phyloP scores from a whole-genome alignment of 2,888 invertebrate genomes.

The Drosophila macrospina region DNA sequence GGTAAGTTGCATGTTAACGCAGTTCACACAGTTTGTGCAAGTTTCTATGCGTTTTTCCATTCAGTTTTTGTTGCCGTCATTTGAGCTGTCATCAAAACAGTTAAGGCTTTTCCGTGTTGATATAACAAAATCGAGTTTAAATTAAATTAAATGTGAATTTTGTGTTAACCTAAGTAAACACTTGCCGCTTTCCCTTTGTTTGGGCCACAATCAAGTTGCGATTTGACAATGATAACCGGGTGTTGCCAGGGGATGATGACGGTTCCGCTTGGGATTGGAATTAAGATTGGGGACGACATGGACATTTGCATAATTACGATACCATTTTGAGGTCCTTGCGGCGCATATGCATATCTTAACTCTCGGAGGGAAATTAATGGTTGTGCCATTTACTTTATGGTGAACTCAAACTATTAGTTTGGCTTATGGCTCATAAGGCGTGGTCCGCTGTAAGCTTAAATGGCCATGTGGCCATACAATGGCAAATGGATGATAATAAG shows the following conservation, averaged over 20 bases:
- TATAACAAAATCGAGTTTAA: slow-evolving; percentile 33
- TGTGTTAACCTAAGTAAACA: slow-evolving; percentile 56
- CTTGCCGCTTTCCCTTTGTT: slow-evolving; percentile 30
- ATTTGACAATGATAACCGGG: slow-evolving; percentile 64
- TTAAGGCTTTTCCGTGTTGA: slow-evolving; percentile 31
- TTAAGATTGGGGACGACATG: slow-evolving; percentile 17
- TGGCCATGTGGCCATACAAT: slow-evolving; percentile 42
- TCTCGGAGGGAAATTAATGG: slow-evolving; percentile 55
- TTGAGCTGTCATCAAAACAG: slow-evolving; percentile 16
- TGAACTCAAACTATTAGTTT: slow-evolving; percentile 50
- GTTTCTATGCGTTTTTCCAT: background rate
- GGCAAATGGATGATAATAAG: slow-evolving; percentile 42
- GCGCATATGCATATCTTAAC: slow-evolving; percentile 53
- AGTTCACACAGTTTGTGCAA: slow-evolving; percentile 20
- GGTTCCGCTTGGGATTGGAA: slow-evolving; percentile 30
- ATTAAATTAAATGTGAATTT: slow-evolving; percentile 62
- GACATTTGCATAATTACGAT: slow-evolving; percentile 73
- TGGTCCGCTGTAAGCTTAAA: slow-evolving; percentile 51
- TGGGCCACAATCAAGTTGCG: slow-evolving; percentile 57
- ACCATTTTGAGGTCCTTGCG: slow-evolving; percentile 26
- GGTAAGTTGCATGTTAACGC: slow-evolving; percentile 23
- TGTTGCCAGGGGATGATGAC: slow-evolving; percentile 30
- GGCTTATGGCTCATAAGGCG: slow-evolving; percentile 49
- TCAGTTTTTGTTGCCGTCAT: slow-evolving; percentile 10
- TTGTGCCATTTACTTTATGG: slow-evolving; percentile 48